Base-by-base conservation (phyloP, 2,888 invertebrate genomes). In the Coronaproctus castanopsis region DNA sequence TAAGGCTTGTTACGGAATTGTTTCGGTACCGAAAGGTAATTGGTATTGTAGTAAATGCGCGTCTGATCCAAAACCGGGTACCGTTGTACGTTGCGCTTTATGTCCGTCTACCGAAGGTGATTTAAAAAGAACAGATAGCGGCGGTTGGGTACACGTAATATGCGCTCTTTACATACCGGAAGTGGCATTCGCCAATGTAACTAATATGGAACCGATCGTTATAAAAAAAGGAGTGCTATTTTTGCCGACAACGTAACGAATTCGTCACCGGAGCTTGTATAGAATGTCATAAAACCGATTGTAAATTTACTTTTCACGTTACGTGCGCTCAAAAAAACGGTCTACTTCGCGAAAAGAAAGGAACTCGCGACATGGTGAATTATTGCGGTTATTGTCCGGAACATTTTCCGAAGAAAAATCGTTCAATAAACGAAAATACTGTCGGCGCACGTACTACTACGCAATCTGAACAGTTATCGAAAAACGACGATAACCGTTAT, bases 11-110 rank as follows among this genome's bases (percentile, higher is more conserved):
- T 97, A 97, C 75, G 96, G 97, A 67, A 97, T 97, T 70, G 91
- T 95, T 60, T 88, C 89, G 64, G 96, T 97, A 62, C 97, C 97
- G 18, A 89, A 89, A 58, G 96, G 96, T 61, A 88, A 89, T 21
- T 97, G 97, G 97, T 95, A 83, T 75, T 97, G 97, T 75, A 81
- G 93, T 68, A 96, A 95, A 76, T 97, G 97, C 74, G 93, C 93
- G 74, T 88, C 90, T 68, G 89, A 91, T 8, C 8, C 5, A 70
- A 93, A 93, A 69, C 79, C 87, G 68, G 82, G 88, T 67, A 84
- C 87, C 55, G 82, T 89, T 76, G n/a, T n/a, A n/a, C 81, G 85
- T 68, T 97, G 97, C 74, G 95, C 95, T 73, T 76, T 97, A 65
- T 96, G 95, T 72, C 96, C 96, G 3, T 89, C 90, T 64, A 84